Base-by-base conservation (phyloP, 2,888 invertebrate species). In the Spodoptera picta region DNA sequence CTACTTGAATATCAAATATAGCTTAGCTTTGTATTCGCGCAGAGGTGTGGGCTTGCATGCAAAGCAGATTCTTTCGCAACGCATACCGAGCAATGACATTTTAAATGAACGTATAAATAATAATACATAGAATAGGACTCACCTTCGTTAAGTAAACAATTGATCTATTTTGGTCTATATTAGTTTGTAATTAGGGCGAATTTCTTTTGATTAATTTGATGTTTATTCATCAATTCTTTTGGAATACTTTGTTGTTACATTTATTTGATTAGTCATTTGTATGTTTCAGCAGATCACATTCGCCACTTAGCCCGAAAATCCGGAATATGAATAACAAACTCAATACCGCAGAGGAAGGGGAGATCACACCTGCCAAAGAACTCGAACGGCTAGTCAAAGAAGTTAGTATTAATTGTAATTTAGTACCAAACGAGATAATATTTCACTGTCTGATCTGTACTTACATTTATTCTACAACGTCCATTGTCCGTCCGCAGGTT, bases 361-460 rank as follows among this genome's bases (percentile, higher is more conserved):
- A 96, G 84, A 95, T 95, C 79, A 95, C 96, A 84, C 97, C 97
- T 66, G 95, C 96, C 79, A 96, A 96, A 88, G 97, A 97, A 85
- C 94, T 97, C 80, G 97, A 97, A 92, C 95, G 96, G 83, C 97
- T 97, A 92, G 97, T 97, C 87, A 96, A 96, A 92, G 96, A 96
- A 90, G 96, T 95, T 60, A 67, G 82, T 84, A 14, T 6, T 27
- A 5, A 27, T 64, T 23, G 6, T 12, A 2, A 44, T 23, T n/a
- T 6, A 7, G 10, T 60, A 47, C 48, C 36, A 46, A 43, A 2
- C 6, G 14, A 24, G 4, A n/a, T n/a, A 14, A 42, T 55, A 46
- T 14, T 43, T 43, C 44, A 31, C 45, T 4, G 42, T 44, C 12
- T 50, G 31, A 36, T 52, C 14, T 41, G 11, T 45, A 42, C 41